Evolutionary conservation across 2,797 vertebrate genomes (phyloP).

Genomic region (Sebastes variabilis): DNA sequence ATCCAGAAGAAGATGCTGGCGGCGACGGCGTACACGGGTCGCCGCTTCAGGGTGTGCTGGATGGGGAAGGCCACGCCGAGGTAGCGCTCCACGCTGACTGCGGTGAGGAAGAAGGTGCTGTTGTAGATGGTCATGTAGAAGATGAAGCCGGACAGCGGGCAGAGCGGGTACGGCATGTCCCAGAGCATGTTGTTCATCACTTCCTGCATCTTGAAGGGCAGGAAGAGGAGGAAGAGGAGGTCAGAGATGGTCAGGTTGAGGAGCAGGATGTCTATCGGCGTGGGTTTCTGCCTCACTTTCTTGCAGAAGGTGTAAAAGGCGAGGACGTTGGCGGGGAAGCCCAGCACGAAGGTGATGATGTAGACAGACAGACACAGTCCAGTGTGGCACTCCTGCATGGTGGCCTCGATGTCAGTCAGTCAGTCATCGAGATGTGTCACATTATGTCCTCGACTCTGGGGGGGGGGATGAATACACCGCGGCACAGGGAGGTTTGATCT

Average conservation of each 20-base stretch:
- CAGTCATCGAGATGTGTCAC: constrained; percentile 42
- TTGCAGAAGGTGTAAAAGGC: constrained; percentile 80
- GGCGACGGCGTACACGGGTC: constrained; percentile 78
- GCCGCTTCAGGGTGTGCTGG: constrained; percentile 78
- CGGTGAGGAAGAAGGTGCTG: constrained; percentile 86
- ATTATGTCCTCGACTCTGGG: constrained; percentile 35
- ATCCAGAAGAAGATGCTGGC: constrained; percentile 86
- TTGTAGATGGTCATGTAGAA: constrained; percentile 90
- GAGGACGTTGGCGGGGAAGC: constrained; percentile 75
- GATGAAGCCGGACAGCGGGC: constrained; percentile 81
- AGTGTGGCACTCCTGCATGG: constrained; percentile 73
- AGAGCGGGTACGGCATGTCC: constrained; percentile 82
- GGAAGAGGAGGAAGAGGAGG: constrained; percentile 85
- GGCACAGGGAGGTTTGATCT: constrained; percentile 40
- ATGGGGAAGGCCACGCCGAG: constrained; percentile 87
- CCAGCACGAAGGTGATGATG: constrained; percentile 81
- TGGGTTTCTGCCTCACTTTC: constrained; percentile 82
- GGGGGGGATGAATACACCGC: constrained; percentile 5
- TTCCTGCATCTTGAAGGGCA: constrained; percentile 88
- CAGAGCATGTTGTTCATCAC: constrained; percentile 71
- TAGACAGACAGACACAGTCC: constrained; percentile 80
- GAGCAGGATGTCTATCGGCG: constrained; percentile 85
- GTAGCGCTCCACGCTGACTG: constrained; percentile 86
- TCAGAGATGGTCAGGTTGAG: constrained; percentile 88
- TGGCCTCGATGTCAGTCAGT: constrained; percentile 16